phyloP scores from a whole-genome alignment of 2,113 vertebrate species.

The Alouatta palliata region DNA sequence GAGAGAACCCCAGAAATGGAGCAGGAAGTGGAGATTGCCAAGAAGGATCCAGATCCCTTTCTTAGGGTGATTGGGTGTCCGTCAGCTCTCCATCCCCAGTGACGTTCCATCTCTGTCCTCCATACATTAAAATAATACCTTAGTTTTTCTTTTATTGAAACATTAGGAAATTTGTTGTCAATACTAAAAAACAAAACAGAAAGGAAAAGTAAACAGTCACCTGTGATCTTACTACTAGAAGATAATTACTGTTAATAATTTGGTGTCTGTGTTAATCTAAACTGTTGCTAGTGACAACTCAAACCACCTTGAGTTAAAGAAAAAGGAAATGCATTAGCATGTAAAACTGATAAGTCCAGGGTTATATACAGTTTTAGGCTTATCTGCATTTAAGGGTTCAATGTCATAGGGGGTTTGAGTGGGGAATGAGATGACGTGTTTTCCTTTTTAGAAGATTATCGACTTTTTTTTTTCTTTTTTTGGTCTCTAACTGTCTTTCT shows the following conservation, averaged over 20 bases:
- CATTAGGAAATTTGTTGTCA: neutral
- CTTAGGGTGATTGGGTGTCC: neutral
- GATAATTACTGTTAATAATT: neutral
- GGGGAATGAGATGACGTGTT: neutral
- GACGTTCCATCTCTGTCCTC: neutral
- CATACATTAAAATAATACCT: neutral
- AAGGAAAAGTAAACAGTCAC: neutral
- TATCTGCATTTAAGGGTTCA: neutral
- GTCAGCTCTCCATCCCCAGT: neutral
- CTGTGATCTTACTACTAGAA: neutral
- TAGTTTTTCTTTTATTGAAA: neutral
- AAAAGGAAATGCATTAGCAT: neutral
- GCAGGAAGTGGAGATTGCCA: neutral
- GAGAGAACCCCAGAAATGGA: neutral
- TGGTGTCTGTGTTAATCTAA: neutral
- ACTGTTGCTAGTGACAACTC: neutral
- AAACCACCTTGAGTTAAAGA: neutral
- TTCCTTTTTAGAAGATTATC: slow-evolving; percentile 13
- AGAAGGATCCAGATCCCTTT: neutral
- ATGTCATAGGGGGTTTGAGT: neutral
- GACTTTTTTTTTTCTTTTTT: neutral
- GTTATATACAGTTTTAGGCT: neutral
- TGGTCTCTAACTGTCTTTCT: neutral
- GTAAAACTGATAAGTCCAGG: neutral
- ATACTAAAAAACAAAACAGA: neutral